phyloP scores from a whole-genome alignment of 2,797 vertebrate genomes.

The Coregonus ussuriensis region DNA sequence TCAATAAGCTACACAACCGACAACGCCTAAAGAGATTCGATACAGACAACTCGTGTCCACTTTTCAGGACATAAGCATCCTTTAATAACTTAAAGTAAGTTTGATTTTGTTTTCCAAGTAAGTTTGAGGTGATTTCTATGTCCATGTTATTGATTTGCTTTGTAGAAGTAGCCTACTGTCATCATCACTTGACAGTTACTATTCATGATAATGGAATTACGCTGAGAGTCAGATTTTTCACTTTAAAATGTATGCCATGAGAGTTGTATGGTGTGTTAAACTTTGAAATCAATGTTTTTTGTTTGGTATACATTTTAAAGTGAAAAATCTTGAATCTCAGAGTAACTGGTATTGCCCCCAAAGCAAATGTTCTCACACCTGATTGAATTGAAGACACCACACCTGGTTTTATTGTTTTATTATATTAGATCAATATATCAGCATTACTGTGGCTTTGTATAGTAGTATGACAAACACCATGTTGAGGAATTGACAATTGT shows the following conservation, averaged over 20 bases:
- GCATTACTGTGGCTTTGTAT: not conserved
- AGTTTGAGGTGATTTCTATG: not conserved
- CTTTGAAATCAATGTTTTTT: too few relatives aligned
- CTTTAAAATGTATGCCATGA: too few relatives aligned
- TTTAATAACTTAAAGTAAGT: conserved; percentile 70
- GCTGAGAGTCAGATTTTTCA: too few relatives aligned
- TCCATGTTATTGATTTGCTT: not conserved
- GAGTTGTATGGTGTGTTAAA: too few relatives aligned
- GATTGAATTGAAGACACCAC: not conserved
- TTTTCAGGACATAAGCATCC: conserved; percentile 58
- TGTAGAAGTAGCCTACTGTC: too few relatives aligned
- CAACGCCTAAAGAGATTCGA: conserved; percentile 60
- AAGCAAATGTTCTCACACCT: too few relatives aligned
- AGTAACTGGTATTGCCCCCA: too few relatives aligned
- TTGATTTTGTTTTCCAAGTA: conserved; percentile 18
- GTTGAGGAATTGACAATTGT: not conserved
- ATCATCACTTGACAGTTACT: too few relatives aligned
- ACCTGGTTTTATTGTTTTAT: not conserved
- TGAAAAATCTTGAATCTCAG: too few relatives aligned
- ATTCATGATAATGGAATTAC: too few relatives aligned
- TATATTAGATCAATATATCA: not conserved
- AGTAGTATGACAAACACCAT: not conserved
- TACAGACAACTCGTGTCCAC: conserved; percentile 60
- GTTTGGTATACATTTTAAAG: too few relatives aligned
- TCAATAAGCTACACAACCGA: conserved; percentile 44